Conservation (phyloP, 2,888 invertebrate species). For the Leucozona laternaria region DNA sequence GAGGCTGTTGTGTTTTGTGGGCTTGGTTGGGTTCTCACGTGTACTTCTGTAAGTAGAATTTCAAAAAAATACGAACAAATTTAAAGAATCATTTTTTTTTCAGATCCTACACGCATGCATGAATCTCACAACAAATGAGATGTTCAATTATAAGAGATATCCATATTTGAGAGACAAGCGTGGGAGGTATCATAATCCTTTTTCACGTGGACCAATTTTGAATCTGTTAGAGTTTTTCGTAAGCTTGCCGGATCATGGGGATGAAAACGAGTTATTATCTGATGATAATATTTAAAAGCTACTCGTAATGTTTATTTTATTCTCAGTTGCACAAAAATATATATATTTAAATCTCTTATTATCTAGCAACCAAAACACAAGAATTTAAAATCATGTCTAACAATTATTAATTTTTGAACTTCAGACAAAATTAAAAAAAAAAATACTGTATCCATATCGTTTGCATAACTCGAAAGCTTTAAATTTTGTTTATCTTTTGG, state of each 20-base stretch:
- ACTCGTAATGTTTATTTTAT: background rate
- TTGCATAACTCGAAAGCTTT: too few relatives aligned
- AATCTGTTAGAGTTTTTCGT: conserved; percentile 96
- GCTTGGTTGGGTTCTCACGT: conserved; percentile 93
- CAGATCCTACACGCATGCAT: conserved; percentile 95
- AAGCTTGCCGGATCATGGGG: conserved; percentile 91
- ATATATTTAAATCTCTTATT: too few relatives aligned
- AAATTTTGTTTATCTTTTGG: too few relatives aligned
- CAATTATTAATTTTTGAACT: background rate
- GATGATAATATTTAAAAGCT: conserved; percentile 86
- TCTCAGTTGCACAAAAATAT: background rate
- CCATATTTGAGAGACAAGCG: conserved; percentile 94
- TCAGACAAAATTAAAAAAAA: too few relatives aligned
- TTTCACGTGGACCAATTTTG: conserved; percentile 93
- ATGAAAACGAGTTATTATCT: conserved; percentile 89
- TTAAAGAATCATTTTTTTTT: conserved; percentile 77
- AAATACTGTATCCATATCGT: too few relatives aligned
- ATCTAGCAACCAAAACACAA: too few relatives aligned
- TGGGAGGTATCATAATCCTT: conserved; percentile 95
- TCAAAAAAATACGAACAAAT: background rate
- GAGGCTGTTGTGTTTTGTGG: conserved; percentile 94
- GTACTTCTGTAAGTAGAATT: conserved; percentile 90
- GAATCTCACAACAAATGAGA: conserved; percentile 97
- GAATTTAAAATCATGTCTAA: too few relatives aligned
- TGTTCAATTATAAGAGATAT: conserved; percentile 96